A percentile compares a stretch with the other conserved stretches of the same genome.
Evolutionary conservation across 2,888 invertebrate genomes (phyloP).

Genomic region (Eupeodes latifasciatus): DNA sequence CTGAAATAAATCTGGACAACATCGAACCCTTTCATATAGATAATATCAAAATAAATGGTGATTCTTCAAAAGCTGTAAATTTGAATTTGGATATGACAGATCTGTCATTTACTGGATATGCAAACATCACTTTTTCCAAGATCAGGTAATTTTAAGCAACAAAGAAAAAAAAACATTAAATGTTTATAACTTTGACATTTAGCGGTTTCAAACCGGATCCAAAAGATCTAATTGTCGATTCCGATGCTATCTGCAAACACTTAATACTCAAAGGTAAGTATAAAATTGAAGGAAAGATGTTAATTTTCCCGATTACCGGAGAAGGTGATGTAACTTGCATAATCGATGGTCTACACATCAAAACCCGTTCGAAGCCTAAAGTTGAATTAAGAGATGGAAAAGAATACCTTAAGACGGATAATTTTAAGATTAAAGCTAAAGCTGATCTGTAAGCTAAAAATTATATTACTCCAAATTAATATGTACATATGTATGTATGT

Average conservation of each 20-base stretch:
- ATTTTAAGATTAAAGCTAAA: constrained; percentile 75
- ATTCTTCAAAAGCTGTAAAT: constrained; percentile 74
- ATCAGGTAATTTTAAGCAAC: constrained; percentile 42
- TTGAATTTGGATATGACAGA: constrained; percentile 78
- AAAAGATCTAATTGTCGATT: constrained; percentile 75
- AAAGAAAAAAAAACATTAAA: not conserved
- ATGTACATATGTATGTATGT: too few species aligned
- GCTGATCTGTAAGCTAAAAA: constrained; percentile 65
- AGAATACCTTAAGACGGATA: constrained; percentile 75
- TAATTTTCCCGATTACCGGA: constrained; percentile 78
- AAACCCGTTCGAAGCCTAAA: constrained; percentile 53
- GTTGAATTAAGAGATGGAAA: constrained; percentile 78
- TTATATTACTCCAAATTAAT: not conserved
- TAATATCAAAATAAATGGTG: constrained; percentile 75
- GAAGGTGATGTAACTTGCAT: constrained; percentile 77
- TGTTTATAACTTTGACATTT: not conserved
- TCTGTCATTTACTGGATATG: constrained; percentile 76
- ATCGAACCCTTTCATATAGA: constrained; percentile 77
- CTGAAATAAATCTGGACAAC: constrained; percentile 67
- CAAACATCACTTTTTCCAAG: constrained; percentile 59
- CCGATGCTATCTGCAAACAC: constrained; percentile 27
- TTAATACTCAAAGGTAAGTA: constrained; percentile 78
- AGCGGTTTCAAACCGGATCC: constrained; percentile 78
- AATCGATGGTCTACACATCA: constrained; percentile 69
- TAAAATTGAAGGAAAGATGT: constrained; percentile 78